These are phyloP conservation scores for Drosophila paranaensis DNA, from an alignment of 2,888 invertebrate genomes.

Conservation along the genomic window DNA sequence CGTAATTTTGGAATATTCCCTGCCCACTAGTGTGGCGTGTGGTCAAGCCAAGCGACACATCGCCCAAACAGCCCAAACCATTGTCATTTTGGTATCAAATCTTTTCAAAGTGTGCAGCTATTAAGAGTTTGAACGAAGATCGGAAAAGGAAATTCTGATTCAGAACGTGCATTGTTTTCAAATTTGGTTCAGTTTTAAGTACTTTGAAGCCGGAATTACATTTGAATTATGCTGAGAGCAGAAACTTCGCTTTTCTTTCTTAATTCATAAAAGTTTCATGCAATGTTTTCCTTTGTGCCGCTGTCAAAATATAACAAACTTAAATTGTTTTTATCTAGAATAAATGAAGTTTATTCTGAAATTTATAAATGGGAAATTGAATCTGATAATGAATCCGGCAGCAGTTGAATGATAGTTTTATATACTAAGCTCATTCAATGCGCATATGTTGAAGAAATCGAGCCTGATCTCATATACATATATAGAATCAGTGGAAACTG, in stretches of 20 bases:
- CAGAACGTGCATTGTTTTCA: slow-evolving; percentile 8
- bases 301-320: background rate
- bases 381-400: background rate
- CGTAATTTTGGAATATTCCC: slow-evolving; percentile 51
- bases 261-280: too few species aligned
- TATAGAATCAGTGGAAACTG: too few species aligned
- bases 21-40: slow-evolving; percentile 49
- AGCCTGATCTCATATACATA: too few species aligned
- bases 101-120: slow-evolving; percentile 26
- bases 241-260: background rate
- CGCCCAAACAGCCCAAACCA: slow-evolving; percentile 35
- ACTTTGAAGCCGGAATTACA: background rate
- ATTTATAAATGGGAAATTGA: background rate
- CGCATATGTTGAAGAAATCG: too few species aligned
- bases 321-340: background rate
- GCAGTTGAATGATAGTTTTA: background rate
- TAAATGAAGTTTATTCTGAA: background rate
- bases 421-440: background rate
- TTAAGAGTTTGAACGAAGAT: slow-evolving; percentile 29
- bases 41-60: slow-evolving; percentile 61
- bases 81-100: slow-evolving; percentile 27
- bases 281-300: too few species aligned
- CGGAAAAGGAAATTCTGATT: background rate
- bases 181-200: background rate
- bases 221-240: background rate